These are phyloP conservation scores for Rhyzopertha dominica DNA, from an alignment of 1,140 invertebrate species.

Conservation along the genomic window DNA sequence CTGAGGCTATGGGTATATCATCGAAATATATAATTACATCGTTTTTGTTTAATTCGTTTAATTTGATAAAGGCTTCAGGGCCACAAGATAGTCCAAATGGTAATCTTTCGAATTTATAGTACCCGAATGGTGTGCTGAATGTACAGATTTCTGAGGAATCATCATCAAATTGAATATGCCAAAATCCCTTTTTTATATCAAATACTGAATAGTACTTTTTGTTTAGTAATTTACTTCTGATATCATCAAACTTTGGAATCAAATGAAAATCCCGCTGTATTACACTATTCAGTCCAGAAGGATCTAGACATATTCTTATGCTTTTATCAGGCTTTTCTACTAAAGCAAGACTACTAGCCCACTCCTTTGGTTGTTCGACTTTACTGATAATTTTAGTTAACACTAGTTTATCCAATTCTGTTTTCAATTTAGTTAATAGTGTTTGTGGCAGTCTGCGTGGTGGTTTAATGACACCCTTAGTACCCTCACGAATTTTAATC, in stretches of 20 bases:
- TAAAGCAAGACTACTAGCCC: slow-evolving; percentile 22
- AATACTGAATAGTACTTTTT: slow-evolving; percentile 23
- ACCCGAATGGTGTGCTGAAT: slow-evolving; percentile 34
- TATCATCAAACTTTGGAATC: slow-evolving; percentile 22
- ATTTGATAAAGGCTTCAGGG: slow-evolving; percentile 34
- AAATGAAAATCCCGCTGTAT: slow-evolving; percentile 17
- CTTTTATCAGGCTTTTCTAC: slow-evolving; percentile 17
- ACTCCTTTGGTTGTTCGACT: slow-evolving; percentile 17
- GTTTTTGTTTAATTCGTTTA: slow-evolving; percentile 15
- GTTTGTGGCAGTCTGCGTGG: slow-evolving; percentile 1
- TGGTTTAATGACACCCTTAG: slow-evolving; percentile 3
- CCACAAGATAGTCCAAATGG: slow-evolving; percentile 37
- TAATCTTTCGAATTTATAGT: slow-evolving; percentile 37
- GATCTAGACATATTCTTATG: slow-evolving; percentile 26
- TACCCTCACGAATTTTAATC: slow-evolving; percentile 4
- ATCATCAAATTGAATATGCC: slow-evolving; percentile 23
- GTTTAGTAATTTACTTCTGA: slow-evolving; percentile 15
- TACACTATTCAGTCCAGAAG: slow-evolving; percentile 21
- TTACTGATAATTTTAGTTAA: slow-evolving; percentile 21
- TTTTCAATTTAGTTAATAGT: slow-evolving; percentile 9
- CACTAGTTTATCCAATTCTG: slow-evolving; percentile 6
- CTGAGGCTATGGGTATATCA: slow-evolving; percentile 33
- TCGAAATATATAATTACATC: slow-evolving; percentile 37
- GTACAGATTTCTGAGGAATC: slow-evolving; percentile 26
- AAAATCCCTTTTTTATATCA: slow-evolving; percentile 30